Conservation (phyloP, 2,888 invertebrate species). For the Dryocosmus kuriphilus region DNA sequence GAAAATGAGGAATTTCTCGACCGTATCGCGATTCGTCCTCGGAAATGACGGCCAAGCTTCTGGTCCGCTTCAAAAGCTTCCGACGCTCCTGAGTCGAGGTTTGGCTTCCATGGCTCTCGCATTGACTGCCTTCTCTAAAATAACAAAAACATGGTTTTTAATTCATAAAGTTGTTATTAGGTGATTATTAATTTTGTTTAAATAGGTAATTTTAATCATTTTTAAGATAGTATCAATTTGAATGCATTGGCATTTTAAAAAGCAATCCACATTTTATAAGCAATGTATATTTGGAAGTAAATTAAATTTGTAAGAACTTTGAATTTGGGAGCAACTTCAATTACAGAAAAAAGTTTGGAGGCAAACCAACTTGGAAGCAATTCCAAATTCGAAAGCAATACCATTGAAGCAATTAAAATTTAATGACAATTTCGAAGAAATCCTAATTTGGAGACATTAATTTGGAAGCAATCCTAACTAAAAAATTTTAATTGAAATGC, state of each 20-base stretch:
- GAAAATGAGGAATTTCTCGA: conserved; percentile 64
- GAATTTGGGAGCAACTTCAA: too few relatives aligned
- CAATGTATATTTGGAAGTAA: too few relatives aligned
- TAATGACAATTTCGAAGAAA: not conserved
- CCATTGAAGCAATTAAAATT: not conserved
- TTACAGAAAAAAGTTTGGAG: not conserved
- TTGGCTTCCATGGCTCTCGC: conserved; percentile 63
- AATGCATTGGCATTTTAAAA: too few relatives aligned
- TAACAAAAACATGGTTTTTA: not conserved
- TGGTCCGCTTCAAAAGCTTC: conserved; percentile 81
- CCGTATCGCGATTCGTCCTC: conserved; percentile 85
- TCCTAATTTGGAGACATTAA: not conserved
- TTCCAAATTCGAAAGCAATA: not conserved
- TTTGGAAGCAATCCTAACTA: not conserved
- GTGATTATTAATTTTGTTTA: not conserved
- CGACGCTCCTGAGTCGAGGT: conserved; percentile 70
- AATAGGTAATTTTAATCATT: too few relatives aligned
- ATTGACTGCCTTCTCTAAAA: conserved; percentile 67
- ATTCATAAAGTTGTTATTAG: not conserved
- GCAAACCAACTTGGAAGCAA: not conserved
- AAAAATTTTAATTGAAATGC: not conserved
- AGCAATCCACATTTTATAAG: too few relatives aligned
- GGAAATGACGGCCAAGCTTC: conserved; percentile 87
- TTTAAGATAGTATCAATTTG: too few relatives aligned
- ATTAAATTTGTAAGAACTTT: too few relatives aligned